Evolutionary conservation across 2,113 vertebrate species (phyloP).

Genomic region (Alexandromys fortis): DNA sequence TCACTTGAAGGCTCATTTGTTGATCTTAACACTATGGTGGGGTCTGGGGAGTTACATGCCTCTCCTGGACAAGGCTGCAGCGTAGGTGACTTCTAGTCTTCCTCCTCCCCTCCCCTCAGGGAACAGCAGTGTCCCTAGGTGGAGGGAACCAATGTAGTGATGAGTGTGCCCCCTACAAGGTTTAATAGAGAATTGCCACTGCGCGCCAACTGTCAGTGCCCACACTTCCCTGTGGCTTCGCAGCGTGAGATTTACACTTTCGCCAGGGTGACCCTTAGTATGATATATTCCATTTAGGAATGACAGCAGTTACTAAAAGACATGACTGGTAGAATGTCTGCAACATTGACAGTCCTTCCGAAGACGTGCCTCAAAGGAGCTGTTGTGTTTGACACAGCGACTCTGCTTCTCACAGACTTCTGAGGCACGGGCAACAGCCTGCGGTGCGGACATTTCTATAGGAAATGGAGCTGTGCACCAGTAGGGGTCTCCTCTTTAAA

Average conservation of each 20-base stretch:
- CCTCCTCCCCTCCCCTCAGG: background rate
- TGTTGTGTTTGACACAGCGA: background rate
- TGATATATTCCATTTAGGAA: background rate
- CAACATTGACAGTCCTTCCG: background rate
- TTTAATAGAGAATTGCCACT: background rate
- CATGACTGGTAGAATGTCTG: too few species aligned
- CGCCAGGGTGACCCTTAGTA: background rate
- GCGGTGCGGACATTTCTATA: background rate
- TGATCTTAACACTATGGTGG: background rate
- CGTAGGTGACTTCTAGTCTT: background rate
- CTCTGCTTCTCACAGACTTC: background rate
- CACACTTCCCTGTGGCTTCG: background rate
- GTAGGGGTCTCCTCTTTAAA: background rate
- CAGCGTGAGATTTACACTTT: background rate
- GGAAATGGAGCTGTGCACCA: too few species aligned
- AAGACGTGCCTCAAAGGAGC: too few species aligned
- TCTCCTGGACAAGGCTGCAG: background rate
- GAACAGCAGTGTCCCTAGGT: too few species aligned
- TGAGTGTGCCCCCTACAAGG: too few species aligned
- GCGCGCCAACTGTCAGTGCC: background rate
- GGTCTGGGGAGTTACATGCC: background rate
- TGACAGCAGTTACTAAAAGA: background rate
- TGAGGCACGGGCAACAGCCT: background rate
- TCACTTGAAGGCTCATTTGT: rapidly evolving
- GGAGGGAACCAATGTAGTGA: rapidly evolving